phyloP scores from a whole-genome alignment of 2,113 vertebrate genomes.

The Microtus richardsoni region DNA sequence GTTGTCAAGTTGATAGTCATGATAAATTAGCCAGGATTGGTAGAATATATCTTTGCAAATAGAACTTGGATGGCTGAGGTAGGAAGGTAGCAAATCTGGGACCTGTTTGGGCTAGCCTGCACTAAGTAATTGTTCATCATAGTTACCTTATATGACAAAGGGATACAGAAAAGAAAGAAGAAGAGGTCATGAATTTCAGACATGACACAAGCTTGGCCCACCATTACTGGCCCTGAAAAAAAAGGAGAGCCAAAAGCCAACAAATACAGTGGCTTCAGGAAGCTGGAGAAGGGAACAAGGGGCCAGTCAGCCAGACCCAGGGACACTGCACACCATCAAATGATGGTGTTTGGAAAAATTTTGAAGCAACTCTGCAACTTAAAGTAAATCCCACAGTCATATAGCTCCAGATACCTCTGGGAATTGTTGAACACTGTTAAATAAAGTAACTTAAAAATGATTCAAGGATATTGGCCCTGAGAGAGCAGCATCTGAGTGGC shows the following conservation, averaged over 20 bases:
- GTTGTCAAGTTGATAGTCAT: not conserved
- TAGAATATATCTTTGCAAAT: not conserved
- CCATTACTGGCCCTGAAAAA: not conserved
- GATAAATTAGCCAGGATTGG: not conserved
- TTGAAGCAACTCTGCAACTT: constrained; percentile 48
- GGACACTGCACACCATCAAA: constrained; percentile 43
- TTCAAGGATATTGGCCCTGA: constrained; percentile 93
- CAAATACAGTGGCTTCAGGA: not conserved
- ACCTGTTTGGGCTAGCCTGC: not conserved
- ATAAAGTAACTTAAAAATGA: constrained; percentile 95
- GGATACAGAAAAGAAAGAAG: constrained; percentile 13
- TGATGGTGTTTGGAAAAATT: constrained; percentile 84
- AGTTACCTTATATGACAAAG: not conserved
- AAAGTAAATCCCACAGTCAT: constrained; percentile 62
- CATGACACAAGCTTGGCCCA: not conserved
- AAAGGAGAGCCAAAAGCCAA: not conserved
- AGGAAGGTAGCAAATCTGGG: not conserved
- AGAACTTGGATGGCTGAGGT: not conserved
- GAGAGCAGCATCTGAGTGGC: constrained; percentile 95
- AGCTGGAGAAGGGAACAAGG: not conserved
- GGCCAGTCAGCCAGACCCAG: not conserved
- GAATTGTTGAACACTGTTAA: constrained; percentile 97
- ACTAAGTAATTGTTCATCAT: not conserved
- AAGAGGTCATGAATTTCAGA: not conserved
- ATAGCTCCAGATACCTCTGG: constrained; percentile 91